phyloP scores from a whole-genome alignment of 2,888 invertebrate genomes.

The Chaetogeoica ovagalla region DNA sequence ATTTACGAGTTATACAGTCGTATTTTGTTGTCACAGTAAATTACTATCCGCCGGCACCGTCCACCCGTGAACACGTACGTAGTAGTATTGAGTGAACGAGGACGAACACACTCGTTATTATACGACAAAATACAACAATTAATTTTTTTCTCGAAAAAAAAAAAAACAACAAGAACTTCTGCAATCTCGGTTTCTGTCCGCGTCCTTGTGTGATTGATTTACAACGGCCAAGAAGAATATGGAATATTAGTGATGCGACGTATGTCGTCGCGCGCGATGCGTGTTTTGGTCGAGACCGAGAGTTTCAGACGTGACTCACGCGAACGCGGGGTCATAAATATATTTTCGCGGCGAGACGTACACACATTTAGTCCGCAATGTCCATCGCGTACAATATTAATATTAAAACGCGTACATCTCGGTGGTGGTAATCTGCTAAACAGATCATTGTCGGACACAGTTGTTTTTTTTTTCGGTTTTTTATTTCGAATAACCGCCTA shows the following conservation, averaged over 20 bases:
- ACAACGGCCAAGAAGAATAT: not conserved
- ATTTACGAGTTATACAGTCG: too few species aligned
- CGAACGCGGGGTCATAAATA: not conserved
- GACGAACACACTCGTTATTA: too few species aligned
- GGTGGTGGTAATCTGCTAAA: too few species aligned
- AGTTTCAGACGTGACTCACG: not conserved
- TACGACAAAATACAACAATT: too few species aligned
- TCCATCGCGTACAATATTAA: not conserved
- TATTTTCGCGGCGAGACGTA: too few species aligned
- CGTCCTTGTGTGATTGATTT: not conserved
- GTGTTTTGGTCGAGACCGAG: not conserved
- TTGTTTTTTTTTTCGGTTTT: too few species aligned
- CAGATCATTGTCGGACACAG: too few species aligned
- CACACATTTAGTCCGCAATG: not conserved
- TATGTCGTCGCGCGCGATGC: not conserved
- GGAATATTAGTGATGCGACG: not conserved
- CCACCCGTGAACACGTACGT: not conserved
- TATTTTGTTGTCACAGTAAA: too few species aligned
- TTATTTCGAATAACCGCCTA: too few species aligned
- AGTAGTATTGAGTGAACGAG: not conserved
- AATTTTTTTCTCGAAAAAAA: not conserved
- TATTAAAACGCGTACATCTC: not conserved
- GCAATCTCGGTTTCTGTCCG: not conserved
- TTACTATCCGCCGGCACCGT: too few species aligned
- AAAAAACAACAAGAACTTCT: not conserved